Conservation (phyloP, 2,797 vertebrate species). For the Antrozous pallidus region DNA sequence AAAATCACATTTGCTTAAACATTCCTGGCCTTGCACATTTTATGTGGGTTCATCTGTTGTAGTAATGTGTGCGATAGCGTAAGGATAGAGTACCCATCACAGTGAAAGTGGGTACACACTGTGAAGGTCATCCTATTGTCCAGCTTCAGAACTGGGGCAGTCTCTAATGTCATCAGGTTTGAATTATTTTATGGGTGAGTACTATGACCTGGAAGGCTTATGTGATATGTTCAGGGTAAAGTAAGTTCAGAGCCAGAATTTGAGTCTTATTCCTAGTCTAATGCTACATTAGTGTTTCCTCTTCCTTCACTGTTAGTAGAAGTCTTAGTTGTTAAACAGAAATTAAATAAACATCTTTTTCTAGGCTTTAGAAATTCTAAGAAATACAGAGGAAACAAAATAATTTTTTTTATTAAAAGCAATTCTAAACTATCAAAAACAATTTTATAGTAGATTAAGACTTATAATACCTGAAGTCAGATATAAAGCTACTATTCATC, state of each 20-base stretch:
- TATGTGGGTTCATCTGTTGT: background rate
- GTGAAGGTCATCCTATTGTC: background rate
- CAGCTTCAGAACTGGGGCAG: background rate
- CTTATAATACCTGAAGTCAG: background rate
- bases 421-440: background rate
- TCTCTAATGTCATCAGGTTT: background rate
- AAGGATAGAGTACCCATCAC: background rate
- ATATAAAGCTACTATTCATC: background rate
- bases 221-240: background rate
- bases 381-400: background rate
- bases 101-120: background rate
- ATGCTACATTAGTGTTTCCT: background rate
- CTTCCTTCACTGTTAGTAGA: background rate
- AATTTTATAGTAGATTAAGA: background rate
- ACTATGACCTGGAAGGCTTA: background rate
- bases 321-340: background rate
- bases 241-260: background rate
- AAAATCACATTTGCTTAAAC: background rate
- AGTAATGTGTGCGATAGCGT: background rate
- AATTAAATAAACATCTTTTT: background rate
- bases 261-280: background rate
- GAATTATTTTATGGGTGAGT: background rate
- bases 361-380: slow-evolving; percentile 15
- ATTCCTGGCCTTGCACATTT: background rate
- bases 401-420: background rate